Base-by-base conservation (phyloP, 2,888 invertebrate genomes). In the Branchipolynoe longqiensis region DNA sequence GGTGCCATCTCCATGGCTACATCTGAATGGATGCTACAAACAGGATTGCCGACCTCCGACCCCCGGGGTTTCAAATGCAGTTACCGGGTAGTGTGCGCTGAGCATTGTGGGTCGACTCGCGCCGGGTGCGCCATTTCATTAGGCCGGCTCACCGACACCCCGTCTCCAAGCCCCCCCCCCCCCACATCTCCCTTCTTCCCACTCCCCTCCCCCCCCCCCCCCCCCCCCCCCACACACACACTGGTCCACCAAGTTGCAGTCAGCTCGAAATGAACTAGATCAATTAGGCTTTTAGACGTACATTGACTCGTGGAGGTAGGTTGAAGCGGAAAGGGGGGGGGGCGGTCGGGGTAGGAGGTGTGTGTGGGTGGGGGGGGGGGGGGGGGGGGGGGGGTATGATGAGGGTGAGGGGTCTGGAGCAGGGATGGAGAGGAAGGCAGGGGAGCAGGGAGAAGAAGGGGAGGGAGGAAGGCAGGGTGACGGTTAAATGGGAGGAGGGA, bases 261-360 rank as follows among this genome's bases (percentile, higher is more conserved):
- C 69, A 25, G 78, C 18, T 33, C 25, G 78, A 78, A 28, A 78
- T 78, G 54, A 41, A 78, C 78, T 28, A 41, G 48, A 78, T 78
- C 78, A 78, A 78, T 78, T 78, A 78, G 54, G 48, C 54, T 54
- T 78, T 54, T 54, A 54, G 78, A 28, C 78, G 6, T 41, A 54
- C 78, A 78, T 78, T 78, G 78, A 78, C 78, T 78, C 36, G 22
- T n/a, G 6, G 69, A 8, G 8, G 48, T 48, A 12, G 48, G 8
- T 8, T 8, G 48, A 18, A 18, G 48, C 48, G 48, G 48, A 18
- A 18, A 18, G 48, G 48, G 48, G 48, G 48, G 8, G n/a, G 69
- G 33, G 33, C 36, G 38, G 1, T 14, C 36, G 38, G 2, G 36
- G 58, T 6, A n/a, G 58, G 58, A 25, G 58, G 12, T 4, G 58